Evolutionary conservation across 2,113 vertebrate genomes (phyloP).

Genomic region (Corydoras sp.): DNA sequence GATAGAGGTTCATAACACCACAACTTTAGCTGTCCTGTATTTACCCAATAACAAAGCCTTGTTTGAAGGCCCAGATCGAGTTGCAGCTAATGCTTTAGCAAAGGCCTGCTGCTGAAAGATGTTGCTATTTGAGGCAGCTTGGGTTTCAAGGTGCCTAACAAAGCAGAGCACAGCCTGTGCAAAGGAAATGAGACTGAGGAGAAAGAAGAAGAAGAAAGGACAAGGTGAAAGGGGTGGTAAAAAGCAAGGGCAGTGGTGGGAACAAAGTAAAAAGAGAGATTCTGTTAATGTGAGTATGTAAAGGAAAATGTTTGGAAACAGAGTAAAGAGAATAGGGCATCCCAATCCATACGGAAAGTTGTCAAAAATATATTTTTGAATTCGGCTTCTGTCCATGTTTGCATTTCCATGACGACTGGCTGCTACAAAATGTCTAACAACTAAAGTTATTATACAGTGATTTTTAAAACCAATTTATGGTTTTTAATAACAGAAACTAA

Average conservation of each 20-base stretch:
- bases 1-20: background rate
- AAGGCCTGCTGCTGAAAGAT: conserved; percentile 47
- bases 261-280: conserved; percentile 24
- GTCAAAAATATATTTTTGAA: too few species aligned
- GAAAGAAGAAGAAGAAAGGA: conserved; percentile 25
- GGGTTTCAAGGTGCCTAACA: conserved; percentile 49
- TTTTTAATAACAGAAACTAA: too few species aligned
- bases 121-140: conserved; percentile 45
- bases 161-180: conserved; percentile 40
- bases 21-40: conserved; percentile 35
- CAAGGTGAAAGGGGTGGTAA: background rate
- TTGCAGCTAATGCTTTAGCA: conserved; percentile 51
- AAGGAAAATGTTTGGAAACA: background rate
- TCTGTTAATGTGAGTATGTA: conserved; percentile 20
- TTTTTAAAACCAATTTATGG: too few species aligned
- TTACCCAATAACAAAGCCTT: conserved; percentile 47
- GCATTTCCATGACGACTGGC: background rate
- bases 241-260: background rate
- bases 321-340: background rate
- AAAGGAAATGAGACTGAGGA: conserved; percentile 42
- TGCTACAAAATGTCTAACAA: too few species aligned
- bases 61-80: conserved; percentile 43
- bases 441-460: too few species aligned
- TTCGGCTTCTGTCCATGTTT: too few species aligned
- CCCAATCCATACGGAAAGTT: background rate